Percentiles rank a stretch among this genome's conserved stretches.
Evolutionary conservation across 2,888 invertebrate genomes (phyloP).

Genomic region (Pandemis corylana): DNA sequence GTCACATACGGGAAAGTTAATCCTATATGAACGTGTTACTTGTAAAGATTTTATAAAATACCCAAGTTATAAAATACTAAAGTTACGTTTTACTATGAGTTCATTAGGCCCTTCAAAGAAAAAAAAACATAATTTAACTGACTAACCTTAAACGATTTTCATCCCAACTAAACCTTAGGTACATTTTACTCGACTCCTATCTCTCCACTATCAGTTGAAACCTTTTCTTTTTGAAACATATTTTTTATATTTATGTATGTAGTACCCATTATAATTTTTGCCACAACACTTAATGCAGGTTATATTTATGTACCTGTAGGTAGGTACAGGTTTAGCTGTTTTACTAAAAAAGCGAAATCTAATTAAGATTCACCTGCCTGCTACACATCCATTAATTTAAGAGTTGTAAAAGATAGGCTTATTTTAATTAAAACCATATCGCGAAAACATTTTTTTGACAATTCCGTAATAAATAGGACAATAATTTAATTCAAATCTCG

Average conservation of each 20-base stretch:
- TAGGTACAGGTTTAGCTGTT: not conserved
- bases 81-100: not conserved
- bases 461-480: conserved; percentile 42
- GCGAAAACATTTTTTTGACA: conserved; percentile 37
- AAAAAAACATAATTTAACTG: not conserved
- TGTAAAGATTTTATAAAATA: conserved; percentile 30
- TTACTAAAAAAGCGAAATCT: not conserved
- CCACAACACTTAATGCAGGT: no score
- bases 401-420: conserved; percentile 33
- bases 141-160: no score
- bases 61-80: not conserved
- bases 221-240: no score
- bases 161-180: no score
- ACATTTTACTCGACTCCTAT: no score
- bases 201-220: no score
- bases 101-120: not conserved
- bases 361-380: conserved; percentile 29
- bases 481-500: conserved; percentile 43
- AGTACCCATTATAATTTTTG: no score
- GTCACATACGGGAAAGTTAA: conserved; percentile 41
- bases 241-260: no score
- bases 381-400: conserved; percentile 25
- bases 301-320: no score
- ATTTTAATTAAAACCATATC: conserved; percentile 41
- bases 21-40: conserved; percentile 34